Evolutionary conservation across 1,140 invertebrate species (phyloP).

Genomic region (Tetramorium simillimum): DNA sequence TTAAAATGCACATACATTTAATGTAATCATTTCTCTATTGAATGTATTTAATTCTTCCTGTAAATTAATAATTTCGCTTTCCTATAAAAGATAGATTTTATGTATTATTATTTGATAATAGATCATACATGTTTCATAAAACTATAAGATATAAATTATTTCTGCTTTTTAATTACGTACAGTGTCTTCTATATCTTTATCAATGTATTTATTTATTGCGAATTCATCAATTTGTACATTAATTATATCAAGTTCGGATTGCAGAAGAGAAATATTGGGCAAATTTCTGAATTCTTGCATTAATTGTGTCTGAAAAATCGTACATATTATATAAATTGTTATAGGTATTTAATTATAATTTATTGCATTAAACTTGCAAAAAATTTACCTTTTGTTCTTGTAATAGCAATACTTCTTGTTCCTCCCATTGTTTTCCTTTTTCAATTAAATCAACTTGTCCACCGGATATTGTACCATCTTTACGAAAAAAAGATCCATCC

Average conservation of each 20-base stretch:
- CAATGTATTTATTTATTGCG: constrained; percentile 97
- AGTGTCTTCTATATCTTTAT: constrained; percentile 93
- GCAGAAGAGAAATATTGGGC: constrained; percentile 97
- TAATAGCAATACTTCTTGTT: constrained; percentile 94
- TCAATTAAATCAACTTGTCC: constrained; percentile 95
- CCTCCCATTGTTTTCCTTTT: constrained; percentile 98
- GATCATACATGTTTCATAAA: background rate
- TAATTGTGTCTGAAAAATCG: constrained; percentile 88
- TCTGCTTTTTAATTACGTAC: constrained; percentile 80
- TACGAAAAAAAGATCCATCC: constrained; percentile 98
- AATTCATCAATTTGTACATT: constrained; percentile 97
- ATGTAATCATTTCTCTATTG: background rate
- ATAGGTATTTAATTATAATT: background rate
- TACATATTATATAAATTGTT: constrained; percentile 17
- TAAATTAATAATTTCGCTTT: constrained; percentile 90
- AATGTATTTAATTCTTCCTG: constrained; percentile 80
- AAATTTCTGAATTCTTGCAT: constrained; percentile 94
- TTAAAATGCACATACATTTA: constrained; percentile 34
- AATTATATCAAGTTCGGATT: constrained; percentile 98
- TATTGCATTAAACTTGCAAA: background rate
- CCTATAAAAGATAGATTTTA: constrained; percentile 81
- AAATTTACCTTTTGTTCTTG: constrained; percentile 89
- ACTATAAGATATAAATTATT: constrained; percentile 3
- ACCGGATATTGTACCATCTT: constrained; percentile 98
- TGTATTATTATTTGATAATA: constrained; percentile 10